These are phyloP conservation scores for Actinostola sp. DNA, from an alignment of 92 coral and sea anemone species.

Conservation along the genomic window DNA sequence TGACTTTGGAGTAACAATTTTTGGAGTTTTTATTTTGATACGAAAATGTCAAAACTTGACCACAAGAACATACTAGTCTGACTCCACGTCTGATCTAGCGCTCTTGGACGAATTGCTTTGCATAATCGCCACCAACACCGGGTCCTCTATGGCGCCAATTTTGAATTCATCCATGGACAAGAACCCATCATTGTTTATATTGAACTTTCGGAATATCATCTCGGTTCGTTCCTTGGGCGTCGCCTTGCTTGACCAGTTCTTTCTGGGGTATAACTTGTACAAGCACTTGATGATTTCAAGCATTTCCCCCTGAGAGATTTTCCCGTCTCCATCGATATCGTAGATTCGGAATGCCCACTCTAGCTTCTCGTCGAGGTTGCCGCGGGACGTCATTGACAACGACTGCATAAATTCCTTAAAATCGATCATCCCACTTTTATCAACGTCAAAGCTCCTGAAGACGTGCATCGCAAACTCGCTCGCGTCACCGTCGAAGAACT, in stretches of 20 bases:
- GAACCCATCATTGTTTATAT: conserved; percentile 77
- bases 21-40: no score
- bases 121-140: conserved; percentile 85
- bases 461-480: conserved; percentile 86
- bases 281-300: conserved; percentile 73
- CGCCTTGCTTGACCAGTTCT: conserved; percentile 51
- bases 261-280: conserved; percentile 71
- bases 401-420: conserved; percentile 93
- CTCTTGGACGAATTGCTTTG: conserved; percentile 70
- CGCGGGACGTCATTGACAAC: conserved; percentile 88
- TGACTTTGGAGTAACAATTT: no score
- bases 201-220: conserved; percentile 79
- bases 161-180: conserved; percentile 85
- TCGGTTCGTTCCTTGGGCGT: conserved; percentile 83
- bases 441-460: conserved; percentile 88
- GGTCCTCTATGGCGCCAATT: conserved; percentile 86
- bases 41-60: no score
- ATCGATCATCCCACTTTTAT: conserved; percentile 86
- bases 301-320: conserved; percentile 85
- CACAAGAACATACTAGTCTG: not conserved
- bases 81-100: no score
- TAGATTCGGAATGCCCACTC: conserved; percentile 96
- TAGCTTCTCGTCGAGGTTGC: conserved; percentile 88
- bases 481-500: conserved; percentile 95
- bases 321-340: conserved; percentile 92